Evolutionary conservation across 2,113 vertebrate species (phyloP).

Genomic region (Lipotes vexillifer): DNA sequence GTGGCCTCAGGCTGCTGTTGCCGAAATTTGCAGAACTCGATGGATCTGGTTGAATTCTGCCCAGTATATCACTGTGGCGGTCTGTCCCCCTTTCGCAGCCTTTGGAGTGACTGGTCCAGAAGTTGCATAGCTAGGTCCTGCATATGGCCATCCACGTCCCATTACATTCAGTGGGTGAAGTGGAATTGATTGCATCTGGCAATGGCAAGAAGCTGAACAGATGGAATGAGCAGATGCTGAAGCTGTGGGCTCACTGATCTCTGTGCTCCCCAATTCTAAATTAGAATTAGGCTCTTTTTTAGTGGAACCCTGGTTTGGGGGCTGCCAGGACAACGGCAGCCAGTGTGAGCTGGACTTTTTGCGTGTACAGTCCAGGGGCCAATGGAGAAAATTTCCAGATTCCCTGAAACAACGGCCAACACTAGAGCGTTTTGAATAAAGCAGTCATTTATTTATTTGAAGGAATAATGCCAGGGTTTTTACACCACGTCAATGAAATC

Average conservation of each 20-base stretch:
- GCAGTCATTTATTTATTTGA: slow-evolving; percentile 73
- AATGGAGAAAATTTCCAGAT: slow-evolving; percentile 71
- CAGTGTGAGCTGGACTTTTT: slow-evolving; percentile 60
- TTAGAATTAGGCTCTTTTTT: slow-evolving; percentile 69
- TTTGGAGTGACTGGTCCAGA: background rate
- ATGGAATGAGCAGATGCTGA: slow-evolving; percentile 57
- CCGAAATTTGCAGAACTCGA: slow-evolving; percentile 17
- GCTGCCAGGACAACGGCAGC: slow-evolving; percentile 66
- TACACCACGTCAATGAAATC: slow-evolving; percentile 71
- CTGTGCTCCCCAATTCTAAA: slow-evolving; percentile 59
- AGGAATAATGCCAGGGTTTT: slow-evolving; percentile 65
- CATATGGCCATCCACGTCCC: slow-evolving; percentile 27
- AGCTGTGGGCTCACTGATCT: slow-evolving; percentile 55
- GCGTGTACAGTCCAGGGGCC: slow-evolving; percentile 45
- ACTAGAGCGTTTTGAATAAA: slow-evolving; percentile 73
- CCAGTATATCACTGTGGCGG: background rate
- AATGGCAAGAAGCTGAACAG: slow-evolving; percentile 61
- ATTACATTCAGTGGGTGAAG: slow-evolving; percentile 28
- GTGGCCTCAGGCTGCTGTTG: background rate
- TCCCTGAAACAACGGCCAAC: slow-evolving; percentile 72
- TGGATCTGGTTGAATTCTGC: slow-evolving; percentile 33
- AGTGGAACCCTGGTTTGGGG: slow-evolving; percentile 50
- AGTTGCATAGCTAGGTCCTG: slow-evolving; percentile 32
- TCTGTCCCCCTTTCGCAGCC: background rate
- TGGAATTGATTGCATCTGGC: slow-evolving; percentile 66